Conservation (phyloP, 2,797 vertebrate genomes). For the Anguilla marmorata region DNA sequence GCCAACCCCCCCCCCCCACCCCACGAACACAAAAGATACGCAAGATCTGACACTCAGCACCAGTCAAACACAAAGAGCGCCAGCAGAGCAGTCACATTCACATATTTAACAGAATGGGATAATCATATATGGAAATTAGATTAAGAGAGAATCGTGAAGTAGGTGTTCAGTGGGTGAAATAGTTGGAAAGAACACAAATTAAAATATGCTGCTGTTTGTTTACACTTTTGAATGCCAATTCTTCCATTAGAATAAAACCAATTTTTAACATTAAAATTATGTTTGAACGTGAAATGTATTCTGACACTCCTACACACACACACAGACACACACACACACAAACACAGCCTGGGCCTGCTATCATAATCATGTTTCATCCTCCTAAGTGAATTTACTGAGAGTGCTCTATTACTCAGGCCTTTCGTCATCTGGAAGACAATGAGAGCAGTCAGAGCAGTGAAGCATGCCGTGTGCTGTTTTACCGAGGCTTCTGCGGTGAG, state of each 20-base stretch:
- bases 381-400: background rate
- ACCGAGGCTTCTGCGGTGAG: constrained; percentile 84
- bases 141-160: background rate
- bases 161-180: background rate
- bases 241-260: no score
- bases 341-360: background rate
- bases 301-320: background rate
- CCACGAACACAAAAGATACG: background rate
- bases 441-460: constrained; percentile 4
- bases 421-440: background rate
- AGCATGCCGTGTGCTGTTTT: constrained; percentile 48
- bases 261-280: background rate
- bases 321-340: background rate
- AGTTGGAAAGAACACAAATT: no score
- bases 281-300: background rate
- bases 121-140: background rate
- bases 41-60: background rate
- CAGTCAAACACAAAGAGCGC: background rate
- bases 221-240: no score
- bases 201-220: no score
- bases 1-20: background rate
- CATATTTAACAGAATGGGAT: background rate
- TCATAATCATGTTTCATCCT: background rate
- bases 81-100: background rate
- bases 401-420: background rate